phyloP scores from a whole-genome alignment of 2,797 vertebrate species.

The Etheostoma perlongum region DNA sequence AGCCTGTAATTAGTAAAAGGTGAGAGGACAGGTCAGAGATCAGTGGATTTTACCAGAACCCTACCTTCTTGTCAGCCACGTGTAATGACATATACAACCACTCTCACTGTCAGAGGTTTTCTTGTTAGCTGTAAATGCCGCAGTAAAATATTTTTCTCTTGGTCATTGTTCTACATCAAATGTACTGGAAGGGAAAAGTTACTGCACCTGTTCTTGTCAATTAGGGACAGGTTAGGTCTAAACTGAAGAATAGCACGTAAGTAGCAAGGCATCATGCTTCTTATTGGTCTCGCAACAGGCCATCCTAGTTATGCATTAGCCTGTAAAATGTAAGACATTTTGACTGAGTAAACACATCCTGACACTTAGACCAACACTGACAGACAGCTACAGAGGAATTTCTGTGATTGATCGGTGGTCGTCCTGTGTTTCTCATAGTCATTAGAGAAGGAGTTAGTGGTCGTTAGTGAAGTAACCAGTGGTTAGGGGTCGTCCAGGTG shows the following conservation, averaged over 20 bases:
- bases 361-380: conserved; percentile 17
- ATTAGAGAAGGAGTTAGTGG: conserved; percentile 59
- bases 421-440: conserved; percentile 65
- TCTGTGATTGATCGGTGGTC: conserved; percentile 66
- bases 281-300: not conserved
- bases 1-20: conserved; percentile 67
- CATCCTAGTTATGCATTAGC: not conserved
- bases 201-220: conserved; percentile 10
- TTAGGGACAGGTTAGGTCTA: not conserved
- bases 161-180: conserved; percentile 1
- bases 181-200: not conserved
- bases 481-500: conserved; percentile 82
- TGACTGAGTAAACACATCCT: conserved; percentile 12
- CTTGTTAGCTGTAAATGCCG: conserved; percentile 29
- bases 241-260: not conserved
- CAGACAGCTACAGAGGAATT: conserved; percentile 45
- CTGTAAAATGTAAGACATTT: conserved; percentile 2
- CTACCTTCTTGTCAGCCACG: conserved; percentile 15
- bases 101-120: conserved; percentile 55
- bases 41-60: conserved; percentile 36
- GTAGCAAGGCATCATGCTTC: not conserved
- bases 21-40: conserved; percentile 58
- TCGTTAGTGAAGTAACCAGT: conserved; percentile 68
- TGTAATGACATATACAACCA: conserved; percentile 52
- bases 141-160: not conserved